phyloP scores from a whole-genome alignment of 2,113 vertebrate genomes.

The Ptychochromis oligacanthus region DNA sequence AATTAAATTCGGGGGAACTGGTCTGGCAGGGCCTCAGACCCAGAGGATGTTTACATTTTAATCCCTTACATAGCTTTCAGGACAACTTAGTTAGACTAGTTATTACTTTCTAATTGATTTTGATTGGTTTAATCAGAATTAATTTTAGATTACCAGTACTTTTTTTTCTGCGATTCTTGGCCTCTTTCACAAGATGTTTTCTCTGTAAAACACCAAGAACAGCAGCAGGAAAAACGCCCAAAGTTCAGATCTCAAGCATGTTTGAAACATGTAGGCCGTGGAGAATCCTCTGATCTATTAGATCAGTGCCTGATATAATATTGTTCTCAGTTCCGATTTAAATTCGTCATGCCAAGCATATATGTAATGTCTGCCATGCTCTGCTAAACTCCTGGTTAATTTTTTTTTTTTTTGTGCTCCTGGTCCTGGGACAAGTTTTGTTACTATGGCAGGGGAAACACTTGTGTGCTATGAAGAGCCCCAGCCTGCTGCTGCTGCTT shows the following conservation, averaged over 20 bases:
- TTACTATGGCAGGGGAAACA: slow-evolving; percentile 42
- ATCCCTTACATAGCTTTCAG: background rate
- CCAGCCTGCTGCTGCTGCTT: slow-evolving; percentile 29
- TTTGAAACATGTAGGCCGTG: background rate
- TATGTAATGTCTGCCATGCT: background rate
- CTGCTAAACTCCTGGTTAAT: background rate
- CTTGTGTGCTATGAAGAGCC: background rate
- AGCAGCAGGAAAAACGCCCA: too few species aligned
- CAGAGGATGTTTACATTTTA: background rate
- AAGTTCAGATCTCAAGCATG: background rate
- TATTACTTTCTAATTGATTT: too few species aligned
- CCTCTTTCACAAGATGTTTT: too few species aligned
- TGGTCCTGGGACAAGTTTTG: slow-evolving; percentile 33
- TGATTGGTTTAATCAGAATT: too few species aligned
- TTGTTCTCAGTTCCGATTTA: background rate
- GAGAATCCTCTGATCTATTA: background rate
- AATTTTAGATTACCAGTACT: too few species aligned
- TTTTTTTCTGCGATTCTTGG: too few species aligned
- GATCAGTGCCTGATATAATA: background rate
- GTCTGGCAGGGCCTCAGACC: accelerated
- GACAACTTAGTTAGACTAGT: too few species aligned
- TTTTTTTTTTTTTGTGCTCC: background rate
- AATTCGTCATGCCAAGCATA: background rate
- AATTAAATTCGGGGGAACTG: background rate
- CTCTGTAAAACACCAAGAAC: background rate